Evolutionary conservation across 2,797 vertebrate species (phyloP).

Genomic region (Fistularia commersonii): DNA sequence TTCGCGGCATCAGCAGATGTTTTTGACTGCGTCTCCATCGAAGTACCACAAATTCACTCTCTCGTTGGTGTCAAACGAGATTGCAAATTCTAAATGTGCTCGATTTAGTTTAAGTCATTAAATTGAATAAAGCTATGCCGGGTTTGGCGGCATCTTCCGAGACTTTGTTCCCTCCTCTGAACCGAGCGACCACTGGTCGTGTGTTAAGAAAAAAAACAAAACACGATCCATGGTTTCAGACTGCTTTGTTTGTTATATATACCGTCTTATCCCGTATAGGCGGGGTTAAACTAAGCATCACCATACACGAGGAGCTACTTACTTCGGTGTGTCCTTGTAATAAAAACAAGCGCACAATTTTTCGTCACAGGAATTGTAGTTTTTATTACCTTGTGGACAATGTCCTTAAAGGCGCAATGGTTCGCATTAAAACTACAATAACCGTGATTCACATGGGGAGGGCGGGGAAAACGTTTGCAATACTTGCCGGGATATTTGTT

Average conservation of each 20-base stretch:
- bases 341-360: conserved; percentile 11
- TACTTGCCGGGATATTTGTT: conserved; percentile 58
- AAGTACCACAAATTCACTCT: conserved; percentile 20
- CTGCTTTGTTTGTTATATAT: neutral
- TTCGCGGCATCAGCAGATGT: conserved; percentile 30
- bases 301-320: fast-evolving
- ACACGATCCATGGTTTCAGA: conserved; percentile 2
- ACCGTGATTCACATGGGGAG: neutral
- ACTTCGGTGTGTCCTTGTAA: fast-evolving
- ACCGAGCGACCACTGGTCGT: neutral
- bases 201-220: neutral
- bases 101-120: neutral
- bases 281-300: fast-evolving
- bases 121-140: neutral
- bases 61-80: conserved; percentile 1
- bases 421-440: conserved; percentile 46
- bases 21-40: conserved; percentile 61
- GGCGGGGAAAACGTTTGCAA: conserved; percentile 26
- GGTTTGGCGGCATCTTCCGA: too few species aligned
- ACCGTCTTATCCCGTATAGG: neutral
- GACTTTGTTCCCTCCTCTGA: too few species aligned
- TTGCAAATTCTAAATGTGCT: neutral
- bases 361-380: conserved; percentile 62
- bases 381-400: fast-evolving
- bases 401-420: fast-evolving